Conservation (phyloP, 2,797 vertebrate species). For the Leucoraja ocellata region DNA sequence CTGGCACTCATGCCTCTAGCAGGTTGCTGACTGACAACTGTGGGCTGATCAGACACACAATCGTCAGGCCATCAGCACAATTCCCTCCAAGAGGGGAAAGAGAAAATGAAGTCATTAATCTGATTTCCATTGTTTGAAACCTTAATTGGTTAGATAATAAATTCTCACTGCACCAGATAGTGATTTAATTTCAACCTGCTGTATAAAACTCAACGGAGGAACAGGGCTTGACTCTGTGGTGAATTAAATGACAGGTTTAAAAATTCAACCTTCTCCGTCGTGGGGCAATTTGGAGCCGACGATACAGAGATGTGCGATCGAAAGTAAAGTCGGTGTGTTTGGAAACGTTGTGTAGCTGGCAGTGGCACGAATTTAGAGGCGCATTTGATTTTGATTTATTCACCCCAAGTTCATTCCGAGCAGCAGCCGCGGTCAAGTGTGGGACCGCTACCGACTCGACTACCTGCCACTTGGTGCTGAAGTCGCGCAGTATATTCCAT, state of each 20-base stretch:
- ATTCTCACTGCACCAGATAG: neutral
- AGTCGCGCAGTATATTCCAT: neutral
- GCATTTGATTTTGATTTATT: neutral
- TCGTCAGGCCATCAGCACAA: neutral
- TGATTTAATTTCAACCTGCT: neutral
- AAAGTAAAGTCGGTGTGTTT: neutral
- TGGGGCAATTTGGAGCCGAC: neutral
- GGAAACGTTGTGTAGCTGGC: neutral
- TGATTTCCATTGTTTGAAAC: neutral
- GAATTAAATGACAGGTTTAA: neutral
- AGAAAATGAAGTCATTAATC: neutral
- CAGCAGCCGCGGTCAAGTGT: neutral
- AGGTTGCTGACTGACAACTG: neutral
- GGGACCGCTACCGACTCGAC: too few species aligned
- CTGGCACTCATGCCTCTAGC: neutral
- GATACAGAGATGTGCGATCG: neutral
- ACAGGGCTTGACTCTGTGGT: neutral
- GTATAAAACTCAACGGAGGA: neutral
- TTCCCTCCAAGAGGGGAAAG: too few species aligned
- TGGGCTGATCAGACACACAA: neutral
- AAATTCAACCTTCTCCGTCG: neutral
- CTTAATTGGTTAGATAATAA: neutral
- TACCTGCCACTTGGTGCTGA: neutral
- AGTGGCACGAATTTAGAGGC: neutral
- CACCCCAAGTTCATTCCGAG: neutral